Conservation (phyloP, 1,140 invertebrate species). For the Lasaia peninsularis region DNA sequence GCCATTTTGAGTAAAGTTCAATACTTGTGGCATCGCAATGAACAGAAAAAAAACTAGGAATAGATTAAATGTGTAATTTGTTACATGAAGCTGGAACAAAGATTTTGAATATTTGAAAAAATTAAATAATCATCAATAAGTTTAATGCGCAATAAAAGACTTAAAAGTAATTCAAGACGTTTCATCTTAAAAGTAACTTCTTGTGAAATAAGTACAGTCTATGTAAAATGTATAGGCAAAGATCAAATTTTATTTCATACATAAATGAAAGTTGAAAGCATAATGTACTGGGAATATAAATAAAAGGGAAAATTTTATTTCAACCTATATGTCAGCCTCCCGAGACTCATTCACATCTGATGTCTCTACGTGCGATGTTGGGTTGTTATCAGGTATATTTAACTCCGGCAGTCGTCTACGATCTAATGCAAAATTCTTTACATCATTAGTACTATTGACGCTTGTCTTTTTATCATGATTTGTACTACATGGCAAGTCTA, state of each 20-base stretch:
- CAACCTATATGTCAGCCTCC: constrained; percentile 48
- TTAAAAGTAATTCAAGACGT: background rate
- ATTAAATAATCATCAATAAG: no score
- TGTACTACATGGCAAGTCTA: constrained; percentile 28
- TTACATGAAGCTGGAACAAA: background rate
- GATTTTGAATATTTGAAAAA: no score
- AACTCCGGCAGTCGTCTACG: constrained; percentile 47
- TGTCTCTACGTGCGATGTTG: constrained; percentile 19
- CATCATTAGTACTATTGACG: constrained; percentile 28
- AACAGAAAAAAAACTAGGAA: background rate
- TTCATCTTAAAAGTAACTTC: background rate
- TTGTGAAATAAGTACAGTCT: constrained; percentile 25
- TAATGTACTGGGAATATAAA: constrained; percentile 5
- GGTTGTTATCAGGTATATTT: constrained; percentile 31
- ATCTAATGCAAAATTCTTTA: constrained; percentile 48
- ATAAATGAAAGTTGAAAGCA: constrained; percentile 1
- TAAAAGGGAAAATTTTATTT: constrained; percentile 11
- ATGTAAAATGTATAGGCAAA: constrained; percentile 20
- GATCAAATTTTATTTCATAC: background rate
- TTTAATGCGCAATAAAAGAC: background rate
- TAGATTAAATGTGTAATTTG: background rate
- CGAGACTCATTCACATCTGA: constrained; percentile 34
- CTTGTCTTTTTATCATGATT: constrained; percentile 24
- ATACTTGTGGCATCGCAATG: background rate
- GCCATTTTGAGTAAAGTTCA: no score